Evolutionary conservation across 2,113 vertebrate genomes (phyloP), one percentile per base, ranked within the genome.

Genomic region (Percina caprodes): DNA sequence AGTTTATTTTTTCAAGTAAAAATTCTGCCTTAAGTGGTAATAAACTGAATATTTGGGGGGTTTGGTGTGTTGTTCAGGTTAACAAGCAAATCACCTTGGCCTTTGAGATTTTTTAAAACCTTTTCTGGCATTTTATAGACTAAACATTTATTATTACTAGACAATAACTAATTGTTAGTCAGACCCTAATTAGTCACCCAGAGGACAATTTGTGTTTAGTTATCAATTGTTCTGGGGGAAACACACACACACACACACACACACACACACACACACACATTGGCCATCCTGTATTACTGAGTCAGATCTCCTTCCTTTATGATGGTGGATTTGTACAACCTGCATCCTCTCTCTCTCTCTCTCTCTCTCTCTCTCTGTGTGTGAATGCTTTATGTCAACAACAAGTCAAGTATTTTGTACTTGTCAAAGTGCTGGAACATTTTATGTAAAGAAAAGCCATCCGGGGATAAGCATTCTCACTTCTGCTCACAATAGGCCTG

Each of bases 371-470:
- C 6, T 13, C 46, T 26, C 69, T 21, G 54, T 52, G 24, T 73
- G 9, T 74, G 33, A 65, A 58, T 5, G 16, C 60, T 71, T 77
- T 30, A 51, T 66, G 59, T 69, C 72, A 26, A 63, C 69, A 65
- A 48, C 35, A 35, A 66, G 79, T 79, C 71, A 55, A 83, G 68
- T 63, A 18, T 30, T 77, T 39, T 12, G 54, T 42, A 58, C 33
- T 80, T 15, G 30, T 67, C 54, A 11, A 79, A 79, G 35, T 66
- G 46, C 54, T 60, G 61, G 30, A 10, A 35, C 48, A 10, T 33
- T 69, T 70, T 52, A 51, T 75, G 56, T 42, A 79, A 73, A 69
- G 69, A 74, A 62, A 78, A 74, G 24, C 58, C 49, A 42, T 49
- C 12, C 19, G 16, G 69, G 69, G 62, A 71, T 12, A 83, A 79